phyloP scores from a whole-genome alignment of 2,888 invertebrate species.

The Drosophila sordidula region DNA sequence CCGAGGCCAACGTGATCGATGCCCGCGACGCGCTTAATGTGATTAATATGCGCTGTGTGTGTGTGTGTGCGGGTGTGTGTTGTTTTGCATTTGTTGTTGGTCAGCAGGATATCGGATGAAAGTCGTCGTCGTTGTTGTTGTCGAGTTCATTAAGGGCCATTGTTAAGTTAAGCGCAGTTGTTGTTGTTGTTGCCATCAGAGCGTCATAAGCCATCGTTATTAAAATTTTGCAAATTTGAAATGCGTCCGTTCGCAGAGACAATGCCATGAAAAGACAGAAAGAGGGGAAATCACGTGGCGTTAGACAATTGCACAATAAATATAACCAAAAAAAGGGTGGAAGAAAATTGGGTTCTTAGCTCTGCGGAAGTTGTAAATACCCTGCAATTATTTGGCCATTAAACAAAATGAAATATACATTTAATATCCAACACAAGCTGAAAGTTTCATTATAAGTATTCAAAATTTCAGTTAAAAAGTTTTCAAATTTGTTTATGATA shows the following conservation, averaged over 20 bases:
- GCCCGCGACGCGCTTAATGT: slow-evolving; percentile 93
- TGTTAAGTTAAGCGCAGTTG: slow-evolving; percentile 49
- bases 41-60: slow-evolving; percentile 93
- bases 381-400: background rate
- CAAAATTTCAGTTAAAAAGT: no score
- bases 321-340: background rate
- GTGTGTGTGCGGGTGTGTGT: slow-evolving; percentile 12
- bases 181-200: slow-evolving; percentile 48
- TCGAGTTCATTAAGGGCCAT: slow-evolving; percentile 63
- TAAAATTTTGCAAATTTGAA: slow-evolving; percentile 75
- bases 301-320: slow-evolving; percentile 51
- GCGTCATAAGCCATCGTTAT: slow-evolving; percentile 68
- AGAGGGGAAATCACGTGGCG: slow-evolving; percentile 39
- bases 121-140: slow-evolving; percentile 26
- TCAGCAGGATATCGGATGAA: slow-evolving; percentile 59
- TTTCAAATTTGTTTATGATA: no score
- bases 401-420: background rate
- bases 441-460: no score
- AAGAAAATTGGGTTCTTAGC: no score
- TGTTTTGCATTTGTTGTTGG: slow-evolving; percentile 47
- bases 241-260: slow-evolving; percentile 56
- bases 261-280: slow-evolving; percentile 52
- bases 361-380: no score
- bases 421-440: no score
- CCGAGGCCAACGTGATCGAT: slow-evolving; percentile 95